These are phyloP conservation scores for Slavum lentiscoides DNA, from an alignment of 2,888 invertebrate genomes.

Conservation along the genomic window DNA sequence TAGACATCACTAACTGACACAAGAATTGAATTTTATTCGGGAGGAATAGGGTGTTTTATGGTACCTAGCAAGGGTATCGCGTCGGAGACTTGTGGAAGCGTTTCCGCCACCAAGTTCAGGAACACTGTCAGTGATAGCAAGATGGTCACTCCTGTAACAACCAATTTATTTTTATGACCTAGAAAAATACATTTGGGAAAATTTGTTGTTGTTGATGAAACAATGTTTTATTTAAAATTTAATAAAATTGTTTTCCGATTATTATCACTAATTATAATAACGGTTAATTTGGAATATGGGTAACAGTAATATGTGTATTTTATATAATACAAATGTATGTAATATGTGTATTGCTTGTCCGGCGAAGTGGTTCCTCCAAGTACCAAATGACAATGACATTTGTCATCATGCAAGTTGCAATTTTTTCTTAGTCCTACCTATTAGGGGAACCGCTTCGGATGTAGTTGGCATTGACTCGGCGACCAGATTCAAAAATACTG, in stretches of 20 bases:
- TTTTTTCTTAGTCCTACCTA: constrained; percentile 53
- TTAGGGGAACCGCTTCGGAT: constrained; percentile 63
- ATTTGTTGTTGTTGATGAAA: constrained; percentile 28
- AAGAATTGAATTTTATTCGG: constrained; percentile 53
- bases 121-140: constrained; percentile 96
- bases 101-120: constrained; percentile 96
- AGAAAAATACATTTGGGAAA: constrained; percentile 45
- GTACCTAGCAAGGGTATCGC: constrained; percentile 69
- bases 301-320: background rate
- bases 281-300: background rate
- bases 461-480: constrained; percentile 90
- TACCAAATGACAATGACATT: constrained; percentile 54
- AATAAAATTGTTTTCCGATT: constrained; percentile 10
- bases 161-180: constrained; percentile 51
- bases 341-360: constrained; percentile 29
- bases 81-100: constrained; percentile 78
- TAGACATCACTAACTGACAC: constrained; percentile 54
- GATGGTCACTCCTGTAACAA: constrained; percentile 87
- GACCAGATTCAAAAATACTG: constrained; percentile 96
- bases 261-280: background rate
- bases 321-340: background rate
- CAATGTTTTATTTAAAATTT: constrained; percentile 45
- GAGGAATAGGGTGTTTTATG: constrained; percentile 55
- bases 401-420: constrained; percentile 44
- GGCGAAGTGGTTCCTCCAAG: constrained; percentile 54